A percentile compares a stretch with the other conserved stretches of the same genome.
These are phyloP conservation scores for Danaus melanippus DNA, from an alignment of 1,140 invertebrate species.

Conservation along the genomic window DNA sequence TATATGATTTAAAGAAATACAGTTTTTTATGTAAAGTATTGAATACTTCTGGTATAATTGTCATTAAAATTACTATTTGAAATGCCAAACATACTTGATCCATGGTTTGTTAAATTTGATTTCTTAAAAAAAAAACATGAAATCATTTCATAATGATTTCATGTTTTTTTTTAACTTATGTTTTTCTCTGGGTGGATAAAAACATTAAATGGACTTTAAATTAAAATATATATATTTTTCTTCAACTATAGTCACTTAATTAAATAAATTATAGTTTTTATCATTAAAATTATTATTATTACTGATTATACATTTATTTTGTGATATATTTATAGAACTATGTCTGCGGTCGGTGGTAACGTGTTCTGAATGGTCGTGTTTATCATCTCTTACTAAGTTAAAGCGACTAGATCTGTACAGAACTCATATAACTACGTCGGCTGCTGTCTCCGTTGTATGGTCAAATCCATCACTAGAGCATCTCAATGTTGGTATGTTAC, in stretches of 20 bases:
- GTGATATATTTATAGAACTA: conserved; percentile 52
- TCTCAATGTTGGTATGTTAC: conserved; percentile 78
- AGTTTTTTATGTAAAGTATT: conserved; percentile 8
- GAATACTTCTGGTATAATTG: not conserved
- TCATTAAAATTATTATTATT: conserved; percentile 12
- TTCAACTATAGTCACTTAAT: no score
- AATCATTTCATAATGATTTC: no score
- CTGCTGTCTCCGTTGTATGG: conserved; percentile 77
- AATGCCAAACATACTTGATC: no score
- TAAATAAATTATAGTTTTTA: no score
- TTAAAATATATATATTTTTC: no score
- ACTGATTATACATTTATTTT: no score
- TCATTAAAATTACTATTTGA: conserved; percentile 6
- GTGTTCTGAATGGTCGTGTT: conserved; percentile 74
- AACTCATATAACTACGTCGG: conserved; percentile 76
- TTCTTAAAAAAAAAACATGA: no score
- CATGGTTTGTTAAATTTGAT: no score
- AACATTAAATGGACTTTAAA: no score
- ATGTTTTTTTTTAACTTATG: no score
- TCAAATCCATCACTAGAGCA: conserved; percentile 79
- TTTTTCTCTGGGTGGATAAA: no score
- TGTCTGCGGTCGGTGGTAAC: conserved; percentile 50
- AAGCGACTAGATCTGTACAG: conserved; percentile 85
- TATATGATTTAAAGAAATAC: not conserved
- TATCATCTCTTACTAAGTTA: conserved; percentile 77